Evolutionary conservation across 2,797 vertebrate genomes (phyloP), one percentile per base, ranked within the genome.

Genomic region (Poeciliopsis turneri): DNA sequence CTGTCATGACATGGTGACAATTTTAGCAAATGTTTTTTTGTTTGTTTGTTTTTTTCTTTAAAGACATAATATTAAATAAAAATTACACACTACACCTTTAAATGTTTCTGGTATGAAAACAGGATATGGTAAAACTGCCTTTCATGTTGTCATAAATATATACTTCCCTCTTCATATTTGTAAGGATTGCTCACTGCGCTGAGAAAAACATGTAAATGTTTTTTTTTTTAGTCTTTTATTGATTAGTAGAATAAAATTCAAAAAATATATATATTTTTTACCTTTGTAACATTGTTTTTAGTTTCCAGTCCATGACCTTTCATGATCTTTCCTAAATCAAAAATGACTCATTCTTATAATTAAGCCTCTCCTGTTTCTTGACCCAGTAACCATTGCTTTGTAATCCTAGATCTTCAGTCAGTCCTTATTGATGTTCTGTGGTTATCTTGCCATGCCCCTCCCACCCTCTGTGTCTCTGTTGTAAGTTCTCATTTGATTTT

Each of bases 131-230:
- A 10, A 66, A 39, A 3, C 7, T 30, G 5, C 28, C 15, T 15
- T 49, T 49, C 47, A 18, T 6, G 16, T 47, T 18, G 16, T 18
- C 5, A 49, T 49, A 18, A 18, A 49, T 49, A 49, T 49, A 66
- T 61, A 33, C 12, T 15, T 30, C 57, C 28, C 28, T 61, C 1
- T 28, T 59, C 5, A 28, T 55, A 55, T n/a, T 55, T 55, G 13
- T 30, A 30, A 59, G 28, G 28, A 30, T 12, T 36, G 51, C 69
- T 82, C 74, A 69, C 73, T 71, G 25, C 25, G 13, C 68, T 46
- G 13, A 46, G 45, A 71, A n/a, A 61, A 61, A 61, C 28, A 8
- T 61, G 13, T 6, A 18, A 36, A 64, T 36, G 30, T 36, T 9
- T 64, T 41, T 39, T 39, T 30, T 30, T 30, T 36, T 41, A 59